phyloP scores from a whole-genome alignment of 2,888 invertebrate species.

The Cantharis nigra region DNA sequence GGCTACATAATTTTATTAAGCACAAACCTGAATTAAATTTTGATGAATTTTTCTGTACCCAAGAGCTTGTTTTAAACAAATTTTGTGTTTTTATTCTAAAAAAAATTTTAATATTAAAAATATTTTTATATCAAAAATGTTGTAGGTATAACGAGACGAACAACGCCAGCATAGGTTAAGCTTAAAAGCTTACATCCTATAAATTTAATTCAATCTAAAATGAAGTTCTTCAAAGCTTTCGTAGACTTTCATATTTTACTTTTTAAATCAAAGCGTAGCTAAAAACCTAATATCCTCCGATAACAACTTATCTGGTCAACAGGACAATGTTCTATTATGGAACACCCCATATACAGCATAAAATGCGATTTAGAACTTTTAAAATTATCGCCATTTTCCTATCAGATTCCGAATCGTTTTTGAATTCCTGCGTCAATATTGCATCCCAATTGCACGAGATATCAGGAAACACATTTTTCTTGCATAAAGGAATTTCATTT shows the following conservation, averaged over 20 bases:
- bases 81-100: background rate
- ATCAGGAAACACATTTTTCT: background rate
- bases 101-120: background rate
- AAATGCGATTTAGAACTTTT: background rate
- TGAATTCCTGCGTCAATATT: background rate
- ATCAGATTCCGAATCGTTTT: background rate
- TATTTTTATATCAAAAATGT: background rate
- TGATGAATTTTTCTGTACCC: background rate
- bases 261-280: background rate
- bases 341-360: background rate
- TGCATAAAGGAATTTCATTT: background rate
- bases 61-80: background rate
- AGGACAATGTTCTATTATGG: background rate
- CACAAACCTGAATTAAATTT: background rate
- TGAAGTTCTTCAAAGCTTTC: background rate
- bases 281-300: background rate
- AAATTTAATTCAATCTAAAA: background rate
- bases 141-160: background rate
- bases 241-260: background rate
- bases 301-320: background rate
- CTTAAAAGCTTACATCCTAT: background rate
- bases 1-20: background rate
- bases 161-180: background rate
- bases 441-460: background rate
- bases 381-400: background rate